Conservation (phyloP, 2,888 invertebrate species). For the Drosophila merina region DNA sequence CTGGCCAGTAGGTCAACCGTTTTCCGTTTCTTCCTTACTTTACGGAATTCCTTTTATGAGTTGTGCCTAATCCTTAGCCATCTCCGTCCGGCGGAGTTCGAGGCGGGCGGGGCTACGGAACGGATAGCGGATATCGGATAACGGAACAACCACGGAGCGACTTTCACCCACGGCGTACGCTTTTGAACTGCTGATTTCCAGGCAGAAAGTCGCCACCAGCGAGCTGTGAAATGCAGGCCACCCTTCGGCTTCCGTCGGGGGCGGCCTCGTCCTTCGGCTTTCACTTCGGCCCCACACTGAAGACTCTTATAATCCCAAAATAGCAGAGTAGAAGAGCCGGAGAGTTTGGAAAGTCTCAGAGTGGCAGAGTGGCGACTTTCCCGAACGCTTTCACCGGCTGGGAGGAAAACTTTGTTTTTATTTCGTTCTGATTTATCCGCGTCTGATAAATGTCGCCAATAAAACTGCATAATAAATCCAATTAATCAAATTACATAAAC, state of each 20-base stretch:
- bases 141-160: constrained; percentile 45
- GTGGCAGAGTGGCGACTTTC: no score
- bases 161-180: constrained; percentile 74
- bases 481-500: constrained; percentile 54
- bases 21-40: not conserved
- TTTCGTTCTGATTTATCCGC: constrained; percentile 46
- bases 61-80: constrained; percentile 40
- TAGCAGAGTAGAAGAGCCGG: not conserved
- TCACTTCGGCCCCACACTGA: constrained; percentile 14
- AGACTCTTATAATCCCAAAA: constrained; percentile 59
- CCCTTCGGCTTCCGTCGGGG: not conserved
- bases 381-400: constrained; percentile 5
- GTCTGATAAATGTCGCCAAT: constrained; percentile 53
- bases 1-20: constrained; percentile 2
- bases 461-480: constrained; percentile 57
- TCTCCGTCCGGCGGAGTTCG: constrained; percentile 45
- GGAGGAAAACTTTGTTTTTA: constrained; percentile 32
- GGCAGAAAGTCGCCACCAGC: constrained; percentile 52
- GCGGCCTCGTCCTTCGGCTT: constrained; percentile 20
- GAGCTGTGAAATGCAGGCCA: not conserved
- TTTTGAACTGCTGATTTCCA: constrained; percentile 75
- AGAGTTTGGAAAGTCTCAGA: not conserved
- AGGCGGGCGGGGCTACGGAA: constrained; percentile 16
- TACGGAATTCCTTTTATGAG: constrained; percentile 1
- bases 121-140: constrained; percentile 19